Percentiles rank a stretch among this genome's conserved stretches.
These are phyloP conservation scores for Agrotis ipsilon DNA, from an alignment of 2,888 invertebrate genomes.

Conservation along the genomic window DNA sequence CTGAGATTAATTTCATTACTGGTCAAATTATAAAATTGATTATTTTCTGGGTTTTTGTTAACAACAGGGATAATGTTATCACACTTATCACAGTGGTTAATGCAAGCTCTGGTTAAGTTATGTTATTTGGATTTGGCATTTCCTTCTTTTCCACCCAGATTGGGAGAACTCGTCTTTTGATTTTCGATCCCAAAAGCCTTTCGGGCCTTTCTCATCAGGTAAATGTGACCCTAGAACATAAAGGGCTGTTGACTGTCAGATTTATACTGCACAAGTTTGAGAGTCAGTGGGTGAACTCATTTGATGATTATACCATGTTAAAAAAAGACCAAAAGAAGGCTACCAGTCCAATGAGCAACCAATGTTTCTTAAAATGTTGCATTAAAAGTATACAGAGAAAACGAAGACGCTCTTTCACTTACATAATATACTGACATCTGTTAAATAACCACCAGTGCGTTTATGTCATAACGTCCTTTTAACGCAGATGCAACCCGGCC, in stretches of 20 bases:
- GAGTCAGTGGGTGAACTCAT: too few relatives aligned
- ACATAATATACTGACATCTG: not conserved
- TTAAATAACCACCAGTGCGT: not conserved
- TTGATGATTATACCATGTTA: too few relatives aligned
- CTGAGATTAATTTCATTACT: not conserved
- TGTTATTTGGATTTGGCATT: too few relatives aligned
- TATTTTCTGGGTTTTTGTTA: not conserved
- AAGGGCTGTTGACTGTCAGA: too few relatives aligned
- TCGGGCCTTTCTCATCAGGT: too few relatives aligned
- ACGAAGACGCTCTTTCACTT: not conserved
- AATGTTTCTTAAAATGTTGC: not conserved
- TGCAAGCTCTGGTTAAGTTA: not conserved
- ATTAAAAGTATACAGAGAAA: not conserved
- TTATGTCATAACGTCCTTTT: slow-evolving; percentile 8
- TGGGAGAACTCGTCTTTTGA: too few relatives aligned
- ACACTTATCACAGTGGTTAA: not conserved
- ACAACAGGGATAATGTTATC: slow-evolving; percentile 5
- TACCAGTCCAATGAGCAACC: too few relatives aligned
- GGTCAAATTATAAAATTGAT: not conserved
- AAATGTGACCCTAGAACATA: too few relatives aligned
- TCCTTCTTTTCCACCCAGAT: too few relatives aligned
- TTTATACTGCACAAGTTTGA: too few relatives aligned
- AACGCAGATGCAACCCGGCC: slow-evolving; percentile 2
- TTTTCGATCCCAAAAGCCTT: too few relatives aligned
- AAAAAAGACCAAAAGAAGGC: too few relatives aligned